phyloP scores from a whole-genome alignment of 53 echinoderm and acorn worm genomes.

The Stichopus horrens region DNA sequence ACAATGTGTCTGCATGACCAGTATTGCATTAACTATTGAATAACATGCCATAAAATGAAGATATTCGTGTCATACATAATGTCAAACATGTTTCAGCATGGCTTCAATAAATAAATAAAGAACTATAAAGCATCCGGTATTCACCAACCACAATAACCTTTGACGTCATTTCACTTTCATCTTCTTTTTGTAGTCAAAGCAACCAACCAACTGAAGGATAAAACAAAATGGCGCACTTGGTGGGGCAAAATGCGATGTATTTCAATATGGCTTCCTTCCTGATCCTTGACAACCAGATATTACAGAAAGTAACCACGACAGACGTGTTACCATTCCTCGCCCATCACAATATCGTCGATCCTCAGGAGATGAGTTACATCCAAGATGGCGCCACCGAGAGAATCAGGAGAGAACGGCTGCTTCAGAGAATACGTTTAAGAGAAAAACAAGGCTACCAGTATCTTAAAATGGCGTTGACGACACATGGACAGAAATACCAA shows the following conservation, averaged over 20 bases:
- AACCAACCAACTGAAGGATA: not conserved
- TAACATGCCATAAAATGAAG: no score
- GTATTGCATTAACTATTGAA: no score
- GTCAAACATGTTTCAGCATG: no score
- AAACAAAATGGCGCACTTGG: conserved; percentile 51
- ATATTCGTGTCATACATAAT: no score
- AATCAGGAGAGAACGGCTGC: conserved; percentile 63
- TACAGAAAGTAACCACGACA: conserved; percentile 41
- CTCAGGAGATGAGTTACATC: conserved; percentile 46
- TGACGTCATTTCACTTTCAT: not conserved
- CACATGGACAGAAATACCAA: conserved; percentile 56
- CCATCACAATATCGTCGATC: conserved; percentile 15
- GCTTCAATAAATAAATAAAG: no score
- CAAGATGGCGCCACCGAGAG: conserved; percentile 59
- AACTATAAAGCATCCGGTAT: no score
- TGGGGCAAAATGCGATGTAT: conserved; percentile 43
- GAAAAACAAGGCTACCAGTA: conserved; percentile 60
- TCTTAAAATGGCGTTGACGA: conserved; percentile 58
- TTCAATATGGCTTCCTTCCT: conserved; percentile 70
- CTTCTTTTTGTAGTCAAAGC: not conserved
- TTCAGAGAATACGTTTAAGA: conserved; percentile 45
- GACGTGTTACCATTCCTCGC: conserved; percentile 62
- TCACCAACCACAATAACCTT: no score
- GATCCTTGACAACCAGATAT: conserved; percentile 70
- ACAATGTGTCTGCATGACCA: no score